A percentile compares a stretch with the other conserved stretches of the same genome.
Evolutionary conservation across 2,113 vertebrate genomes (phyloP).

Genomic region (Clarias magur): DNA sequence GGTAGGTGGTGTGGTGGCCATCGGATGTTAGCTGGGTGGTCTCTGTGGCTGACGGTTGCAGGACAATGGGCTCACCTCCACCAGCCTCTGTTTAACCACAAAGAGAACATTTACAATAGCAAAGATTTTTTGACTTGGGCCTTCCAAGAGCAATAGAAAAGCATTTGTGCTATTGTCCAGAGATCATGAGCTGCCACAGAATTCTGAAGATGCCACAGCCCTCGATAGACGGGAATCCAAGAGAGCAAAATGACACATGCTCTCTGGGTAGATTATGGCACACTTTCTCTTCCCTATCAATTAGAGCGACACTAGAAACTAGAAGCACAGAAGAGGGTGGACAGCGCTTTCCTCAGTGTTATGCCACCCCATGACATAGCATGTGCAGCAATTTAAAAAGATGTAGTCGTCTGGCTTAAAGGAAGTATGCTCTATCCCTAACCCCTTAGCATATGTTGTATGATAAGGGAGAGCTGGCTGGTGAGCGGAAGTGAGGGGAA

Average conservation of each 20-base stretch:
- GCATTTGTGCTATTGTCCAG: slow-evolving; percentile 1
- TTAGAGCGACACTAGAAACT: background rate
- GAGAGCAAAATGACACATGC: background rate
- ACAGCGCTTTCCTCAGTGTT: background rate
- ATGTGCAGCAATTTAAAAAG: background rate
- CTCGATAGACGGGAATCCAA: background rate
- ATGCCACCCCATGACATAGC: background rate
- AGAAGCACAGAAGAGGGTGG: background rate
- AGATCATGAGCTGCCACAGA: background rate
- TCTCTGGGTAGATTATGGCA: background rate
- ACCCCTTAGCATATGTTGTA: background rate
- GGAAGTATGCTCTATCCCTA: background rate
- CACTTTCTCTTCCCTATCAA: background rate
- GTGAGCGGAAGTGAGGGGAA: background rate
- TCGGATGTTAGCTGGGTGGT: slow-evolving; percentile 96
- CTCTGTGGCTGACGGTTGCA: slow-evolving; percentile 96
- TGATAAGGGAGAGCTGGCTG: slow-evolving; percentile 9
- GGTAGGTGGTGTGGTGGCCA: slow-evolving; percentile 90
- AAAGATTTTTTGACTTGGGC: slow-evolving; percentile 6
- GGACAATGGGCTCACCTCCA: slow-evolving; percentile 83
- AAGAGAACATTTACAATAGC: slow-evolving; percentile 3
- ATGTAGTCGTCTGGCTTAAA: background rate
- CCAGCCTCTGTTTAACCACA: slow-evolving; percentile 78
- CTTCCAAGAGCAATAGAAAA: background rate
- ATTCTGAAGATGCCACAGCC: background rate